Evolutionary conservation across 2,888 invertebrate genomes (phyloP), one percentile per base, ranked within the genome.

Genomic region (Unio pictorum): DNA sequence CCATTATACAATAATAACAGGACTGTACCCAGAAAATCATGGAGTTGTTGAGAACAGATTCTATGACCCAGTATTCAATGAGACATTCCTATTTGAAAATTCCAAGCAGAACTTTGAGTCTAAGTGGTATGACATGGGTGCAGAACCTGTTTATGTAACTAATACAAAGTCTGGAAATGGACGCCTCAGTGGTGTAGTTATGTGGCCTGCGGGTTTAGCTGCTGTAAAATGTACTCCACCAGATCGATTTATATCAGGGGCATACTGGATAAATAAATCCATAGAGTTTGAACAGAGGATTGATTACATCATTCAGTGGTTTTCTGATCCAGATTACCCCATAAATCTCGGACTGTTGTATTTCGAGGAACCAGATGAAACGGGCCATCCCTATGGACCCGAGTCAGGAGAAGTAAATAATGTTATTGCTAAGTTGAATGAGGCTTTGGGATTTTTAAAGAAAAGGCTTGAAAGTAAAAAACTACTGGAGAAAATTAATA

Each of bases 261-360:
- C 79, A 63, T 67, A 69, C 45, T 66, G 69, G 1, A 92, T 90
- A 81, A 87, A 92, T 72, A 60, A 71, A 79, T 72, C 81, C 18
- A 80, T 91, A 8, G 85, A 76, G n/a, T 77, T 78, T 67, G 68
- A 79, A 20, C 45, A 71, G 23, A 74, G 85, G 57, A 75, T 86
- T 6, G 83, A 87, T 67, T 69, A 68, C 8, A 59, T 86, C 18
- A 72, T 88, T 15, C 64, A 79, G 8, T 87, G 87, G 87, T 84
- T 89, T 68, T 71, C 79, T 11, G 69, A 74, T n/a, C 66, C 80
- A 30, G 72, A 76, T 28, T 91, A 90, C 64, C 94, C 94, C 11
- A 93, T 93, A 1, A 94, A 94, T 90, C 90, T 94, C 68, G 92
- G 93, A 3, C 91, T 93, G 89, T 68, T 94, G 59, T 95, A 94